Percentiles rank a stretch among this genome's conserved stretches.
Conservation (phyloP, 2,797 vertebrate species). For the Pygocentrus nattereri region DNA sequence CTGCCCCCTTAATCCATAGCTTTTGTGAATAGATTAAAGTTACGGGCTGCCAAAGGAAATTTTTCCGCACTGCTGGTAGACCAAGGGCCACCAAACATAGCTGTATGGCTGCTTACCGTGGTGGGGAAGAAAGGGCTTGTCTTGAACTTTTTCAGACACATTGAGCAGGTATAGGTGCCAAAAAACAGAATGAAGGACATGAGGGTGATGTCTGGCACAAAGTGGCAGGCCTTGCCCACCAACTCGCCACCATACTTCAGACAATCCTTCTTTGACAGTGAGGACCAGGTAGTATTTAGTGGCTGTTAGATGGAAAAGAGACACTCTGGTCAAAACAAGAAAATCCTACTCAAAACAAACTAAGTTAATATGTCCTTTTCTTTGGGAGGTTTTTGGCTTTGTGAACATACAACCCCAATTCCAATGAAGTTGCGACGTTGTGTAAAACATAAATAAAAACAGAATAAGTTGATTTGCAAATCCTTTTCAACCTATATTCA, state of each 20-base stretch:
- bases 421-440: no score
- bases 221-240: conserved; percentile 86
- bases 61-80: not conserved
- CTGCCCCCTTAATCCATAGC: not conserved
- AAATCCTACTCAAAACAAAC: not conserved
- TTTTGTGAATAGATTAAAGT: conserved; percentile 8
- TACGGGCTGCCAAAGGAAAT: not conserved
- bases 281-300: conserved; percentile 85
- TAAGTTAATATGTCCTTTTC: not conserved
- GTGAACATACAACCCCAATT: no score
- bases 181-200: conserved; percentile 98
- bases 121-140: conserved; percentile 95
- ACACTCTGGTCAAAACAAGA: conserved; percentile 19
- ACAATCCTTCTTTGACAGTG: conserved; percentile 86
- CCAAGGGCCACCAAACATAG: not conserved
- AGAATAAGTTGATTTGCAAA: no score
- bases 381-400: not conserved
- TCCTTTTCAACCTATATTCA: no score
- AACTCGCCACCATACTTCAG: conserved; percentile 86
- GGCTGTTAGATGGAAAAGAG: conserved; percentile 68
- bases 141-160: conserved; percentile 98
- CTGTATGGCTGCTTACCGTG: conserved; percentile 81
- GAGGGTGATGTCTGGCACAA: conserved; percentile 92
- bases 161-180: conserved; percentile 95
- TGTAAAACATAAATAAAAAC: no score